Evolutionary conservation across 2,888 invertebrate genomes (phyloP).

Genomic region (Limnephilus marmoratus): DNA sequence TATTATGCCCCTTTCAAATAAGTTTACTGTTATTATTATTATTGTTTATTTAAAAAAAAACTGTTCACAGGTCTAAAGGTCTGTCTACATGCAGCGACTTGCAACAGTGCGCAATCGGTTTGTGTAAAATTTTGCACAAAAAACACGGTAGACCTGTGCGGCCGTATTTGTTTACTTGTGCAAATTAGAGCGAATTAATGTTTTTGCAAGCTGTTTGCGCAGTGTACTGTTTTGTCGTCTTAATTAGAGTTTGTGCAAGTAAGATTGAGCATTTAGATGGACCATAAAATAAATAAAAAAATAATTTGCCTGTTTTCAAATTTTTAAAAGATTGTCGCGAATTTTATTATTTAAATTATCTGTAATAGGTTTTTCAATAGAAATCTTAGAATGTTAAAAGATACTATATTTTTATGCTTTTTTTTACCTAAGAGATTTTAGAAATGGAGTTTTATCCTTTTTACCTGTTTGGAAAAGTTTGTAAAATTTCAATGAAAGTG

Average conservation of each 20-base stretch:
- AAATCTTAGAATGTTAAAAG: not conserved
- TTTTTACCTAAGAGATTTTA: conserved; percentile 47
- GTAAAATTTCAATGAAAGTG: not conserved
- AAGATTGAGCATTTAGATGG: too few species aligned
- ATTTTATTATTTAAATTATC: not conserved
- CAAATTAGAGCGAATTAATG: too few species aligned
- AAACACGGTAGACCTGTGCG: too few species aligned
- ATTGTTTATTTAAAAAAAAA: not conserved
- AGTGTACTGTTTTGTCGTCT: too few species aligned
- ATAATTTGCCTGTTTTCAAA: not conserved
- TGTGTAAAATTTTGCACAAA: too few species aligned
- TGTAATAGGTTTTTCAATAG: conserved; percentile 11
- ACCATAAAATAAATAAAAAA: not conserved
- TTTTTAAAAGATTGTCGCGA: not conserved
- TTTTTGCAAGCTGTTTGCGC: too few species aligned
- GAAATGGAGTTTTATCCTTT: conserved; percentile 23
- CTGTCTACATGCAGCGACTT: too few species aligned
- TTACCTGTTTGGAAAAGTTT: not conserved
- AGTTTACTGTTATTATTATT: not conserved
- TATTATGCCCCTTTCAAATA: conserved; percentile 15
- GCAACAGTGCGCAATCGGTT: too few species aligned
- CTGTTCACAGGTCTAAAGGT: not conserved
- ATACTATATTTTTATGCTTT: not conserved
- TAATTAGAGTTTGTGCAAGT: too few species aligned
- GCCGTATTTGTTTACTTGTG: too few species aligned